These are phyloP conservation scores for Alaudala cheleensis DNA, from an alignment of 2,113 vertebrate genomes.

Conservation along the genomic window DNA sequence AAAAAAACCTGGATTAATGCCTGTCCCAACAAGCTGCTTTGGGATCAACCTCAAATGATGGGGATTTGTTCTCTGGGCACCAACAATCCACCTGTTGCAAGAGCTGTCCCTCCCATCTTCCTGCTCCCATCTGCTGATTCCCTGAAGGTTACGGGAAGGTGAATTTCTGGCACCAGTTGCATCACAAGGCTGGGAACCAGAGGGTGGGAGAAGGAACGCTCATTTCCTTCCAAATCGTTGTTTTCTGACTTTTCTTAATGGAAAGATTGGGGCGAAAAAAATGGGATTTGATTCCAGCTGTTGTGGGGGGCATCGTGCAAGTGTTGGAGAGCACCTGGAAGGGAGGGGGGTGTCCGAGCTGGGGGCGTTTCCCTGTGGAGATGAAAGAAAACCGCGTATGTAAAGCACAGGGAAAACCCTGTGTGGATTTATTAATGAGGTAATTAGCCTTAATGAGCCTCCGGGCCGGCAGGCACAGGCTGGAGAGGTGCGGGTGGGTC, in stretches of 20 bases:
- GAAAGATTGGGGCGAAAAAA: background rate
- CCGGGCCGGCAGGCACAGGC: background rate
- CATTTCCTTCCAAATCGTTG: background rate
- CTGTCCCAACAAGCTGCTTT: fast-evolving
- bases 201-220: background rate
- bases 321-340: background rate
- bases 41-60: too few species aligned
- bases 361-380: background rate
- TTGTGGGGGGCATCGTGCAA: fast-evolving
- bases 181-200: background rate
- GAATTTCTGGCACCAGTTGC: background rate
- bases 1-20: fast-evolving
- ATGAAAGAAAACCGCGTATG: fast-evolving
- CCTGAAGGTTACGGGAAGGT: background rate
- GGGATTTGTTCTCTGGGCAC: background rate
- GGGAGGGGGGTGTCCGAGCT: too few species aligned
- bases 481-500: background rate
- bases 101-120: background rate
- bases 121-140: background rate
- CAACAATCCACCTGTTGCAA: background rate
- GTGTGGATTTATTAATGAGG: background rate
- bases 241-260: background rate
- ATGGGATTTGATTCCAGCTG: fast-evolving
- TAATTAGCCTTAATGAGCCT: background rate
- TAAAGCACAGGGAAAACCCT: background rate